Evolutionary conservation across 53 echinoderm and acorn worm genomes (phyloP).

Genomic region (Holothuria leucospilota): DNA sequence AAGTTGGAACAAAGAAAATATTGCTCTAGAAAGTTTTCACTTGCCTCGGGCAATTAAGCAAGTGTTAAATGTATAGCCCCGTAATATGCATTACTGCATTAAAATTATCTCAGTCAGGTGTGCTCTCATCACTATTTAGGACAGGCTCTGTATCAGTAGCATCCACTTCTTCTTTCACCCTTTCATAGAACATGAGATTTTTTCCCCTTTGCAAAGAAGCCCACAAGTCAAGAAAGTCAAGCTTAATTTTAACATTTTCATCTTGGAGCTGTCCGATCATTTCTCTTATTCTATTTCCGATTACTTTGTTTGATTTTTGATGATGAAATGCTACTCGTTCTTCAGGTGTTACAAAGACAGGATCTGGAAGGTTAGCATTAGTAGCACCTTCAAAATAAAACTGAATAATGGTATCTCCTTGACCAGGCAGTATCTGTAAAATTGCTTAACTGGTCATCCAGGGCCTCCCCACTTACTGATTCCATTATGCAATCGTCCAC

Average conservation of each 20-base stretch:
- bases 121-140: too few species aligned
- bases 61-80: too few species aligned
- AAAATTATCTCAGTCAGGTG: too few species aligned
- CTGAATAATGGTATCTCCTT: background rate
- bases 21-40: too few species aligned
- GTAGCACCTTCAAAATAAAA: slow-evolving; percentile 12
- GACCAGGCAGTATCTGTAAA: background rate
- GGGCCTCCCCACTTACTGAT: slow-evolving; percentile 14
- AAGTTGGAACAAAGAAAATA: too few species aligned
- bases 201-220: background rate
- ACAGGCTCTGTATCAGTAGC: background rate
- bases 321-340: too few species aligned
- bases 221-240: background rate
- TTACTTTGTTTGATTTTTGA: slow-evolving; percentile 30
- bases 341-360: too few species aligned
- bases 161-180: background rate
- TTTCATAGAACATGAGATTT: background rate
- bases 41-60: too few species aligned
- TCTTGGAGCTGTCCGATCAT: background rate
- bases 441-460: background rate
- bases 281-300: background rate
- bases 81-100: too few species aligned
- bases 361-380: background rate
- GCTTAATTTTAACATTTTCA: background rate
- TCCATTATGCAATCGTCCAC: background rate